Conservation (phyloP, 2,797 vertebrate species). For the Periophthalmus magnuspinnatus region DNA sequence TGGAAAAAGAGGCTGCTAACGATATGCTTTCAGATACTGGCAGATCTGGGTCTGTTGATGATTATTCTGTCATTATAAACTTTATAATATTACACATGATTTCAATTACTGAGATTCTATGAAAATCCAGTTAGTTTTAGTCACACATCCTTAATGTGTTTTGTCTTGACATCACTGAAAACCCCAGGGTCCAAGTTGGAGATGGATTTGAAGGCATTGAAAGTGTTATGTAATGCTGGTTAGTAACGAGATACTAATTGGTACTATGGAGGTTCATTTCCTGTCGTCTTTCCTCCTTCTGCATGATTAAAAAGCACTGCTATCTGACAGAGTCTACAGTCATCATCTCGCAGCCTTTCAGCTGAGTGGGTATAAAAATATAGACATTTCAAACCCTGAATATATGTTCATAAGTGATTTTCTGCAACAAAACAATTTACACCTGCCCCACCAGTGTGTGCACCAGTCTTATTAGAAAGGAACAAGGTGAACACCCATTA, state of each 20-base stretch:
- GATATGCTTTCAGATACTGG: constrained; percentile 24
- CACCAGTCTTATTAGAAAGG: constrained; percentile 47
- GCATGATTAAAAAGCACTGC: constrained; percentile 64
- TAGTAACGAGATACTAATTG: constrained; percentile 56
- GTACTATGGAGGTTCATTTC: constrained; percentile 52
- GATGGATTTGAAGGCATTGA: constrained; percentile 44
- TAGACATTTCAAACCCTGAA: constrained; percentile 81
- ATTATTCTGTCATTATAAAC: constrained; percentile 42
- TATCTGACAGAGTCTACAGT: constrained; percentile 68
- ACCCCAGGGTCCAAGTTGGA: constrained; percentile 34
- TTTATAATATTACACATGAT: constrained; percentile 51
- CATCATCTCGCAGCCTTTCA: constrained; percentile 74
- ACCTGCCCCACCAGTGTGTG: constrained; percentile 66
- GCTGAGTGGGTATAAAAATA: constrained; percentile 82
- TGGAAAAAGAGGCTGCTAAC: constrained; percentile 39
- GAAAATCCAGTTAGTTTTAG: constrained; percentile 47
- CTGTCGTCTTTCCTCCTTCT: constrained; percentile 51
- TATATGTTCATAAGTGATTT: constrained; percentile 77
- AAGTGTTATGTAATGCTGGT: constrained; percentile 62
- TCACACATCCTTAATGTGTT: constrained; percentile 53
- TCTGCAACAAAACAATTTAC: constrained; percentile 70
- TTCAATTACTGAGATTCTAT: constrained; percentile 38
- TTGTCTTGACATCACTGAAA: constrained; percentile 54
- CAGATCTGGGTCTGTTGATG: constrained; percentile 22
- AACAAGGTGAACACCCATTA: constrained; percentile 56